Evolutionary conservation across 2,113 vertebrate genomes (phyloP).

Genomic region (Puma concolor): DNA sequence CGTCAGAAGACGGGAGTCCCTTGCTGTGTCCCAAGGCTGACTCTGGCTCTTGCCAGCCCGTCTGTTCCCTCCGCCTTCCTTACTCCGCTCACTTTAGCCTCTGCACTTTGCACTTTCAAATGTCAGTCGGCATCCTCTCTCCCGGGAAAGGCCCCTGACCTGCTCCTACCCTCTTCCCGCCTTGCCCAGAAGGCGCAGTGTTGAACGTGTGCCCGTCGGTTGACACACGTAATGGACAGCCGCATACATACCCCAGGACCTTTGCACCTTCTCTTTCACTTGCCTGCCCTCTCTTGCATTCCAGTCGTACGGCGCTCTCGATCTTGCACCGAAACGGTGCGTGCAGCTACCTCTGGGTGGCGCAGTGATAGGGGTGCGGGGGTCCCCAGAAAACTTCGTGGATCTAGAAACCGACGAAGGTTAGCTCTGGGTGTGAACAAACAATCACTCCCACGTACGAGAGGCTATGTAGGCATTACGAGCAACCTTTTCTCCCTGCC

Average conservation of each 20-base stretch:
- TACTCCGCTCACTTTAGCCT: neutral
- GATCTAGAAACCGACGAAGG: neutral
- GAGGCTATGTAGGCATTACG: neutral
- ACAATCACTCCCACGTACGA: neutral
- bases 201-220: fast-evolving
- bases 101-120: neutral
- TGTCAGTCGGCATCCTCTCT: neutral
- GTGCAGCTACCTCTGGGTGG: fast-evolving
- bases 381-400: neutral
- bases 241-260: fast-evolving
- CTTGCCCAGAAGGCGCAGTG: neutral
- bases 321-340: neutral
- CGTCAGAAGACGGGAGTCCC: fast-evolving
- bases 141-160: neutral
- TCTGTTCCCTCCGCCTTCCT: neutral
- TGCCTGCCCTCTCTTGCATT: fast-evolving
- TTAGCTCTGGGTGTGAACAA: fast-evolving
- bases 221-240: fast-evolving
- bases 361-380: too few species aligned
- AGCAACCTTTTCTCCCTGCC: neutral
- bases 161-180: fast-evolving
- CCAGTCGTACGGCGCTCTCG: fast-evolving
- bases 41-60: fast-evolving
- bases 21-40: fast-evolving
- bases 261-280: fast-evolving